Evolutionary conservation across 2,888 invertebrate species (phyloP).

Genomic region (Choristoneura rosaceana): DNA sequence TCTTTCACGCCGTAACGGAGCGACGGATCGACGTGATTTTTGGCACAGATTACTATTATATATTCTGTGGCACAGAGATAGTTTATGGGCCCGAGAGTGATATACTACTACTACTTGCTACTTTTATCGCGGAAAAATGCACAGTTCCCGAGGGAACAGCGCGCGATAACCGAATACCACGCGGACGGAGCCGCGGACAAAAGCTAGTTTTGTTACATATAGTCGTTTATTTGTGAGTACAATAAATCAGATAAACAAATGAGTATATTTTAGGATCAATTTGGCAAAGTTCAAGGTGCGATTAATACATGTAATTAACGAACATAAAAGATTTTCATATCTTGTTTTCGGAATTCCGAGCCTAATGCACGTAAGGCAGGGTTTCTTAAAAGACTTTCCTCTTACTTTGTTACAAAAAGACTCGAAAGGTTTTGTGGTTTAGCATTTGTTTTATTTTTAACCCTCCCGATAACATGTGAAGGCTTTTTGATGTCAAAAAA

Average conservation of each 20-base stretch:
- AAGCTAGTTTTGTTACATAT: too few species aligned
- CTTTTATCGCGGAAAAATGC: too few species aligned
- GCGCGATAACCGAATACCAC: too few species aligned
- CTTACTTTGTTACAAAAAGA: slow-evolving; percentile 26
- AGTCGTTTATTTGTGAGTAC: too few species aligned
- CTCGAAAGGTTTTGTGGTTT: slow-evolving; percentile 22
- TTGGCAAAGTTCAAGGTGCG: not conserved
- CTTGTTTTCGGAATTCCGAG: slow-evolving; percentile 22
- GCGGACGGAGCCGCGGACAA: too few species aligned
- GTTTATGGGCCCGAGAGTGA: too few species aligned
- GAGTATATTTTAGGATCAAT: not conserved
- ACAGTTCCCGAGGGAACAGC: too few species aligned
- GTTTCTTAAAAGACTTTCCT: slow-evolving; percentile 38
- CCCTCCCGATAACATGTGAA: slow-evolving; percentile 34
- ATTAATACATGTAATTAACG: slow-evolving; percentile 3
- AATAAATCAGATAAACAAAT: not conserved
- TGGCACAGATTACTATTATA: too few species aligned
- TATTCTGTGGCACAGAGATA: too few species aligned
- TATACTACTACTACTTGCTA: too few species aligned
- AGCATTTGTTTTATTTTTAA: slow-evolving; percentile 27
- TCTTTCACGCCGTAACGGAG: too few species aligned
- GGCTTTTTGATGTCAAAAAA: slow-evolving; percentile 24
- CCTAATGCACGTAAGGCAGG: slow-evolving; percentile 30
- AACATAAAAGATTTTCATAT: slow-evolving; percentile 33
- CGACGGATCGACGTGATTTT: too few species aligned